Conservation (phyloP, 1,140 invertebrate species). For the Prorops nasuta region DNA sequence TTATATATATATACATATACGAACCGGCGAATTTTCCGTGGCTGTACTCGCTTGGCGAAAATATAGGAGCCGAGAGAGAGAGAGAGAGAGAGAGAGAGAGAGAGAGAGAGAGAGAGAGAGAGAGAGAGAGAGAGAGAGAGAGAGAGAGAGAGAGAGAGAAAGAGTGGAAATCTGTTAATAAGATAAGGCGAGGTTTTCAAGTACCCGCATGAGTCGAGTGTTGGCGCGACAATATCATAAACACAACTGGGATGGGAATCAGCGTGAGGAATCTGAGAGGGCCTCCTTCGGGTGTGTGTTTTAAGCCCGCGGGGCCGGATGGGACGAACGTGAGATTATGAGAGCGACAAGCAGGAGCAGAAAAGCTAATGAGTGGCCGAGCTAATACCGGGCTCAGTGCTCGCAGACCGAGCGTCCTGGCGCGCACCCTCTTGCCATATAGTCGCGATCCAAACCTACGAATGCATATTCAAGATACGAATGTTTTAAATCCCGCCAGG, state of each 20-base stretch:
- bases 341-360: constrained; percentile 38
- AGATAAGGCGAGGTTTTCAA: too few relatives aligned
- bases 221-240: too few relatives aligned
- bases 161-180: too few relatives aligned
- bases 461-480: constrained; percentile 50
- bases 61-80: constrained; percentile 14
- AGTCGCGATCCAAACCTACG: constrained; percentile 35
- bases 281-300: too few relatives aligned
- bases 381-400: constrained; percentile 34
- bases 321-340: constrained; percentile 35
- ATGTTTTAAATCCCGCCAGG: constrained; percentile 50
- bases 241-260: too few relatives aligned
- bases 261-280: too few relatives aligned
- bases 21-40: not conserved
- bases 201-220: too few relatives aligned
- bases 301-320: constrained; percentile 21
- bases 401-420: not conserved
- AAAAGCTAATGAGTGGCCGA: constrained; percentile 39
- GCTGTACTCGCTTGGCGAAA: not conserved
- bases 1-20: too few relatives aligned
- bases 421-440: not conserved
- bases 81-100: constrained; percentile 33
- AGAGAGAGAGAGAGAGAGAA: constrained; percentile 12
- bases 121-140: constrained; percentile 13
- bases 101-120: constrained; percentile 14